These are phyloP conservation scores for Aphodius granarius DNA, from an alignment of 2,888 invertebrate species.

Conservation along the genomic window DNA sequence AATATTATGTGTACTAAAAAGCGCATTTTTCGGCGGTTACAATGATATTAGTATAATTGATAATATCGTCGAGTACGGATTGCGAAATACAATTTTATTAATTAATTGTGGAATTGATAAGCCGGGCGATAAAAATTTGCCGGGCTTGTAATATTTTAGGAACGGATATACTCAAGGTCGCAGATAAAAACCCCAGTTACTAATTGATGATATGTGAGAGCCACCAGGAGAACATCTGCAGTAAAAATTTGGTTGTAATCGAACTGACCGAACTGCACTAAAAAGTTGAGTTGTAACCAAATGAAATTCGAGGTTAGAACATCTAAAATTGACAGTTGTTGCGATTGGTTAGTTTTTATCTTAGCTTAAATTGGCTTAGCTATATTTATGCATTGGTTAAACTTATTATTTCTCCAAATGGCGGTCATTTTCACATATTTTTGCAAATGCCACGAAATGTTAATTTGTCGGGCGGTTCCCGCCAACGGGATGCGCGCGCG, in stretches of 20 bases:
- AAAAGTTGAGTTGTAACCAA: too few relatives aligned
- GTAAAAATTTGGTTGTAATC: not conserved
- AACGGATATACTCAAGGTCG: not conserved
- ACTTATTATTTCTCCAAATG: too few relatives aligned
- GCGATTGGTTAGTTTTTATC: too few relatives aligned
- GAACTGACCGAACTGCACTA: not conserved
- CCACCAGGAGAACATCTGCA: not conserved
- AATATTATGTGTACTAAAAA: not conserved
- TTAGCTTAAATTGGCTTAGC: too few relatives aligned
- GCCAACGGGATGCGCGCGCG: not conserved
- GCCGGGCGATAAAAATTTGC: not conserved
- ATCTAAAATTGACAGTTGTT: too few relatives aligned
- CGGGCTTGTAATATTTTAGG: not conserved
- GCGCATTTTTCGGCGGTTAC: not conserved
- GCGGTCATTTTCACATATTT: too few relatives aligned
- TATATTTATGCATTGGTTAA: too few relatives aligned
- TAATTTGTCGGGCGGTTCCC: not conserved
- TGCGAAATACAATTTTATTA: not conserved
- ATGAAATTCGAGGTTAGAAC: too few relatives aligned
- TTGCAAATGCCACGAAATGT: too few relatives aligned
- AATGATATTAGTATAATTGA: not conserved
- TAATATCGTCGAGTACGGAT: not conserved
- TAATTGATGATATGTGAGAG: not conserved
- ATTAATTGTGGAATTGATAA: not conserved
- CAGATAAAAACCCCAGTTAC: not conserved